These are phyloP conservation scores for Micoletzkya japonica DNA, from an alignment of 2,888 invertebrate genomes.

Conservation along the genomic window DNA sequence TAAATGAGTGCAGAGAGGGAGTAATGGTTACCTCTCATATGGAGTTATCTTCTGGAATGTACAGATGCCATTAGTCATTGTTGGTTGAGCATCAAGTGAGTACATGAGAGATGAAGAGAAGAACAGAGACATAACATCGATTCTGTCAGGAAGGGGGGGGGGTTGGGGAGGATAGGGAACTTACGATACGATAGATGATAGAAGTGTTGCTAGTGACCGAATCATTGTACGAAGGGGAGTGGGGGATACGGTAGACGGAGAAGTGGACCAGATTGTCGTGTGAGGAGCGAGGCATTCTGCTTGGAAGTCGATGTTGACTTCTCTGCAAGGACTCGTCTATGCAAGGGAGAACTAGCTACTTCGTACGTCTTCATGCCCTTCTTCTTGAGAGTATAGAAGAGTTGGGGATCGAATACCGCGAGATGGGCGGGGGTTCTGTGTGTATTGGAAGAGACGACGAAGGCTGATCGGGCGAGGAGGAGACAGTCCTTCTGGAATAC, in stretches of 20 bases:
- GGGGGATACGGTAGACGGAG: constrained; percentile 4
- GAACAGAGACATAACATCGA: constrained; percentile 28
- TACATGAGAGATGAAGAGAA: constrained; percentile 5
- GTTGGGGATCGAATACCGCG: constrained; percentile 43
- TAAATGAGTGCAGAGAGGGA: not conserved
- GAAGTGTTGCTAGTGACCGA: not conserved
- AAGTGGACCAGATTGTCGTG: constrained; percentile 25
- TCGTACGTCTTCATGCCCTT: not conserved
- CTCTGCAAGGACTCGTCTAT: constrained; percentile 30
- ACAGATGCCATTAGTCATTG: constrained; percentile 43
- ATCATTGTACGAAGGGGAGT: not conserved
- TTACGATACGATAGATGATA: constrained; percentile 18
- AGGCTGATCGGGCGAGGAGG: constrained; percentile 41
- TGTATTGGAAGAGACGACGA: constrained; percentile 40
- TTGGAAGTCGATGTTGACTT: constrained; percentile 41
- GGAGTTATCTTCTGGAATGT: constrained; percentile 46
- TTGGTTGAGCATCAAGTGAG: constrained; percentile 35
- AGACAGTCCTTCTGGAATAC: constrained; percentile 42
- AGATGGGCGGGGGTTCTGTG: constrained; percentile 32
- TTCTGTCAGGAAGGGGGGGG: constrained; percentile 26
- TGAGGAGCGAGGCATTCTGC: constrained; percentile 45
- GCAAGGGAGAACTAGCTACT: not conserved
- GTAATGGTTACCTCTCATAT: constrained; percentile 34
- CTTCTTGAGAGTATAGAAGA: constrained; percentile 40
- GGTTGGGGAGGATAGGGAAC: not conserved